Conservation (phyloP, 2,888 invertebrate species). For the Melieria crassipennis region DNA sequence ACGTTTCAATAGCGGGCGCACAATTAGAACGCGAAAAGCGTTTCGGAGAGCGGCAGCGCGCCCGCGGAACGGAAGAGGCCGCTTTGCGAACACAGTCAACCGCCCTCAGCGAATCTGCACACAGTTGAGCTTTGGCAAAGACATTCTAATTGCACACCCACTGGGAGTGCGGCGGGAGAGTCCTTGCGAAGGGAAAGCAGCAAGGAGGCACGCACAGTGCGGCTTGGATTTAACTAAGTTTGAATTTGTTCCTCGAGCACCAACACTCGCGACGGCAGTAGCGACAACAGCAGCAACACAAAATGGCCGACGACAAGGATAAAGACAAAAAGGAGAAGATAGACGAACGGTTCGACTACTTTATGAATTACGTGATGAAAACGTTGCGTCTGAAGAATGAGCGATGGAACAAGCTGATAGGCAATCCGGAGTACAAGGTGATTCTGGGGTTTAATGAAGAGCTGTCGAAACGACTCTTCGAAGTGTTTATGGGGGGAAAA, state of each 20-base stretch:
- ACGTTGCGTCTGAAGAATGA: slow-evolving; percentile 54
- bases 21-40: not conserved
- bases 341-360: slow-evolving; percentile 49
- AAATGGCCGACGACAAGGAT: slow-evolving; percentile 46
- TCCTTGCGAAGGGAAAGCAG: too few species aligned
- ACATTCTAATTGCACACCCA: not conserved
- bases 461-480: too few species aligned
- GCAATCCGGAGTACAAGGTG: slow-evolving; percentile 51
- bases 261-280: too few species aligned
- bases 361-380: slow-evolving; percentile 55
- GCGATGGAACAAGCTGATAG: slow-evolving; percentile 55
- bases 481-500: too few species aligned
- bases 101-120: too few species aligned
- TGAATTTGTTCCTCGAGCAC: too few species aligned
- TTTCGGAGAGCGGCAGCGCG: not conserved
- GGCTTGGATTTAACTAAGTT: too few species aligned
- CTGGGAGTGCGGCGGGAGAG: not conserved
- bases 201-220: too few species aligned
- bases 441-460: not conserved
- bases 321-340: slow-evolving; percentile 43
- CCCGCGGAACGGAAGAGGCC: not conserved
- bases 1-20: not conserved
- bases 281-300: not conserved
- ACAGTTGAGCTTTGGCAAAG: not conserved
- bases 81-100: too few species aligned